Evolutionary conservation across 2,113 vertebrate genomes (phyloP).

Genomic region (Hippocampus zosterae): DNA sequence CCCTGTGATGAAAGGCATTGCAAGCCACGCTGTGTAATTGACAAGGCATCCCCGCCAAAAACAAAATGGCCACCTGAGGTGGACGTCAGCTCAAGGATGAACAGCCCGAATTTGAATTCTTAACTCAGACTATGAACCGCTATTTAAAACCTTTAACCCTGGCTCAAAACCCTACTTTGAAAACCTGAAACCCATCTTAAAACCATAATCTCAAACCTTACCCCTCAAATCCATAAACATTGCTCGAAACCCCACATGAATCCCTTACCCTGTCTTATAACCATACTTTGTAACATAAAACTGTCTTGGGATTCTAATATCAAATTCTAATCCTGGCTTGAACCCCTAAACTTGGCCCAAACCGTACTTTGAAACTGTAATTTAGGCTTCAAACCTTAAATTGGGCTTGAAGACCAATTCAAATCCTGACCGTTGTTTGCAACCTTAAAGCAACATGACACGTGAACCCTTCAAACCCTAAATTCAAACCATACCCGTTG

Average conservation of each 20-base stretch:
- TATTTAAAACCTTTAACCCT: neutral
- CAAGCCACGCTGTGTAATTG: slow-evolving; percentile 46
- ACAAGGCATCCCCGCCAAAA: neutral
- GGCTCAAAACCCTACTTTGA: neutral
- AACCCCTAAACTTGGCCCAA: no score
- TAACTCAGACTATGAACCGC: neutral
- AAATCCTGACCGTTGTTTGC: neutral
- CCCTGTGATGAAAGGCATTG: slow-evolving; percentile 55
- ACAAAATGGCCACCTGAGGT: no score
- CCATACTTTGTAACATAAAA: no score
- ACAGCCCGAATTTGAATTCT: neutral
- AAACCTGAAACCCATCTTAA: neutral
- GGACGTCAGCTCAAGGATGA: no score
- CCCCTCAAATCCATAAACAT: neutral
- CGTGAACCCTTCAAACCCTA: neutral
- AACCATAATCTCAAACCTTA: neutral
- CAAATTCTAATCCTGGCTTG: no score
- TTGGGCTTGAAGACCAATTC: no score
- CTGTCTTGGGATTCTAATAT: no score
- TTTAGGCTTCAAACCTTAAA: no score
- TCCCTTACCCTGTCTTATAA: neutral
- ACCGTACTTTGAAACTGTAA: no score
- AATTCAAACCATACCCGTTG: neutral
- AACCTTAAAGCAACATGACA: neutral
- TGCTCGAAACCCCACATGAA: neutral